phyloP scores from a whole-genome alignment of 1,140 invertebrate species.

The Chlorops oryzae region DNA sequence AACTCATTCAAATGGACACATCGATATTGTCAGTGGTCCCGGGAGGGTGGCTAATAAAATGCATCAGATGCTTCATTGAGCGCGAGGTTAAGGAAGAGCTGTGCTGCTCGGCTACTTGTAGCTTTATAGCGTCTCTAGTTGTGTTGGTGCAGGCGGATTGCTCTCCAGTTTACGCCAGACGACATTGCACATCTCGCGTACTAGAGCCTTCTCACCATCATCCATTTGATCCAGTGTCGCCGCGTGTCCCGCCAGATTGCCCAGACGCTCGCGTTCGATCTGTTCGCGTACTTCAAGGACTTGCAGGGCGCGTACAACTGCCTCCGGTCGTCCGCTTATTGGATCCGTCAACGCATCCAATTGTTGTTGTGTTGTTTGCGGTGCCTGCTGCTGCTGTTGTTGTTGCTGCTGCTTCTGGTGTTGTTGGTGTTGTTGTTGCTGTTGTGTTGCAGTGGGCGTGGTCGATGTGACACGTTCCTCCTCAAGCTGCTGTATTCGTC shows the following conservation, averaged over 20 bases:
- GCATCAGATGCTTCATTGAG: no score
- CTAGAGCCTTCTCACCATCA: slow-evolving; percentile 85
- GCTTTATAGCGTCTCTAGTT: slow-evolving; percentile 33
- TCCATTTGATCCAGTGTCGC: slow-evolving; percentile 60
- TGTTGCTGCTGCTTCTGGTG: slow-evolving; percentile 24
- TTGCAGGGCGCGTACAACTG: slow-evolving; percentile 83
- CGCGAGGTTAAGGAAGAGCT: no score
- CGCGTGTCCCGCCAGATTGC: slow-evolving; percentile 37
- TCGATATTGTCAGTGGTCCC: no score
- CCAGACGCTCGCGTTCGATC: slow-evolving; percentile 58
- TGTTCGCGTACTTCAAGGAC: slow-evolving; percentile 86
- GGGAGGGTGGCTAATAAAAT: no score
- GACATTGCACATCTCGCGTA: slow-evolving; percentile 95
- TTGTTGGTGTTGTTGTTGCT: slow-evolving; percentile 26
- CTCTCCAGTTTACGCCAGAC: slow-evolving; percentile 58
- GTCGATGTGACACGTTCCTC: slow-evolving; percentile 62
- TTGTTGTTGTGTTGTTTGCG: slow-evolving; percentile 21
- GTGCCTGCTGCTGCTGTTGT: slow-evolving; percentile 44
- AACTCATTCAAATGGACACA: no score
- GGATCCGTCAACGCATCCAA: slow-evolving; percentile 40
- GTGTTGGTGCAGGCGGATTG: slow-evolving; percentile 40
- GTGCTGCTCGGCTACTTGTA: no score
- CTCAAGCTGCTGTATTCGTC: slow-evolving; percentile 76
- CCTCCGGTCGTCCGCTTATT: slow-evolving; percentile 67
- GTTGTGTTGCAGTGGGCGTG: slow-evolving; percentile 49